Evolutionary conservation across 1,140 invertebrate species (phyloP), one percentile per base, ranked within the genome.

Genomic region (Drosophila guanche): DNA sequence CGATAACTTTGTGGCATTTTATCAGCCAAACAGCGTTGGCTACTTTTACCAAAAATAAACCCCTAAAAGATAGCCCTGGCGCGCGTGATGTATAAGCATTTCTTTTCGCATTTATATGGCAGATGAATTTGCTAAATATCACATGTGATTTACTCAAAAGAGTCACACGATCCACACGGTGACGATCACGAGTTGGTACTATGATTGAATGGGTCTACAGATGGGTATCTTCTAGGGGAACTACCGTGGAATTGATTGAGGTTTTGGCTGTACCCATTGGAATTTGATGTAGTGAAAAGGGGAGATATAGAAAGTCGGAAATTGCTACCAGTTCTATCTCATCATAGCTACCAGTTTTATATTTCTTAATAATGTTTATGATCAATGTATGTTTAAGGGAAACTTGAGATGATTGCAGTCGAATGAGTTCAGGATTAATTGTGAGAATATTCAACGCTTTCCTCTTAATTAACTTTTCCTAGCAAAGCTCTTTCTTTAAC

Each of bases 1-100:
- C 20, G 42, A 68, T 67, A 55, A 29, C 29, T 68, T 37, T 25
- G 14, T 22, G 42, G 62, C 41, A 68, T 68, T 68, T 56, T 68
- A 68, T 68, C 50, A 68, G 62, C 25, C 5, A 29, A 46, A 45
- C 12, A 45, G 53, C 40, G 46, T 46, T 42, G 47, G 45, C 60
- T 46, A 53, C 12, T 25, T 37, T 40, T 54, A 42, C 60, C 40
- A 66, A 66, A 53, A 47, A 67, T 41, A 47, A 67, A 12, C 33
- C 42, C 16, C 7, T 25, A 22, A 20, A 25, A 56, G 63, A 68
- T 68, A 68, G 47, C 50, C 16, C n/a, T 47, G 43, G 66, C 41
- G 7, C 27, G 27, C 33, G 33, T 37, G 33, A 12, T 37, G 56
- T 56, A 56, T 48, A 5, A 62, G 47, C 40, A 59, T 65, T 65